Evolutionary conservation across 2,797 vertebrate species (phyloP).

Genomic region (Characodon lateralis): DNA sequence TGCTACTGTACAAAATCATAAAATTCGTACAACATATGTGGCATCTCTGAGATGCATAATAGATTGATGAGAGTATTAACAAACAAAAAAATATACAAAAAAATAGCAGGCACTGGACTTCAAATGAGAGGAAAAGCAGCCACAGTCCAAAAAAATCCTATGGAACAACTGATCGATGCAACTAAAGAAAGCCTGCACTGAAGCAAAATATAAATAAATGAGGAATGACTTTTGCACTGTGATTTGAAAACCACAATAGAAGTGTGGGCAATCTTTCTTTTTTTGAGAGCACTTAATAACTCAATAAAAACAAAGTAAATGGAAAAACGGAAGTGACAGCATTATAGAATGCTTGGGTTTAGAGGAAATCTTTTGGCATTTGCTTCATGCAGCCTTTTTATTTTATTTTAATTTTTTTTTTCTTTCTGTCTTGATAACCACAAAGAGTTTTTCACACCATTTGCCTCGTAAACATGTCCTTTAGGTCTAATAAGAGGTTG

Average conservation of each 20-base stretch:
- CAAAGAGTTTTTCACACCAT: slow-evolving; percentile 19
- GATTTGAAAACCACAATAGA: neutral
- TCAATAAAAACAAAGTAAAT: neutral
- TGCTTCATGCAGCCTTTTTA: slow-evolving; percentile 27
- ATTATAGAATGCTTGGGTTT: neutral
- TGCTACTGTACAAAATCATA: neutral
- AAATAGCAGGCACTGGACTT: neutral
- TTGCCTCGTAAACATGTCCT: slow-evolving; percentile 41
- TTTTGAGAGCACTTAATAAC: neutral
- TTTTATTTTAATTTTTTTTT: neutral
- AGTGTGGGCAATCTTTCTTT: too few species aligned
- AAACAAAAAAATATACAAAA: neutral
- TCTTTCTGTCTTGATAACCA: slow-evolving; percentile 1
- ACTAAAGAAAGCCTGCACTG: neutral
- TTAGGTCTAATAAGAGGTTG: slow-evolving; percentile 40
- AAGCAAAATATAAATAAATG: neutral
- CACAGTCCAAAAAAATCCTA: neutral
- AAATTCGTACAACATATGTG: neutral
- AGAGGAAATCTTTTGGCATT: slow-evolving; percentile 29
- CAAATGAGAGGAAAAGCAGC: neutral
- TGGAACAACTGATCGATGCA: neutral
- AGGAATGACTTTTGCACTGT: neutral
- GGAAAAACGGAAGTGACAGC: neutral
- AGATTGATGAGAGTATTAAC: neutral
- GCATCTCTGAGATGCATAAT: neutral